Evolutionary conservation across 64 coral and sea anemone species (phyloP).

Genomic region (Porites lutea): DNA sequence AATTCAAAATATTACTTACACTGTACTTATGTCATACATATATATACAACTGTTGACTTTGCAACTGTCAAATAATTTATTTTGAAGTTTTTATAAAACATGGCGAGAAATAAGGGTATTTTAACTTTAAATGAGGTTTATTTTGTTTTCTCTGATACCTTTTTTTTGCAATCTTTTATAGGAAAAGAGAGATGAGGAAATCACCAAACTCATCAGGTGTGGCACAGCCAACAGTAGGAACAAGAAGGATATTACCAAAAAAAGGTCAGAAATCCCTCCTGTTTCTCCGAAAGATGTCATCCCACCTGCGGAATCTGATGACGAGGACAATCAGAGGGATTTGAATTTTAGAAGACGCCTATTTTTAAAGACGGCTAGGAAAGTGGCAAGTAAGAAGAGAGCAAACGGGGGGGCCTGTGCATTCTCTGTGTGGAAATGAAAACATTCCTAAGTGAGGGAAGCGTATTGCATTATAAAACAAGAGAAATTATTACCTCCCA

Average conservation of each 20-base stretch:
- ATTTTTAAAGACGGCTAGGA: not conserved
- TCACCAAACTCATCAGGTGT: not conserved
- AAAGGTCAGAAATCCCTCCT: not conserved
- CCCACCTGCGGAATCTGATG: not conserved
- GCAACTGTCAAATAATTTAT: no score
- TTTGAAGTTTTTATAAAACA: no score
- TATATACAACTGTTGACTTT: no score
- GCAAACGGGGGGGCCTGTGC: not conserved
- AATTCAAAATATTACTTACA: no score
- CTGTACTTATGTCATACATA: no score
- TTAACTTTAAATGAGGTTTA: no score
- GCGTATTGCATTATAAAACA: no score
- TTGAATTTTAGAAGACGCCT: not conserved
- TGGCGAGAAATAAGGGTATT: no score
- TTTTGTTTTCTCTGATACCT: no score
- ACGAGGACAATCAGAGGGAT: not conserved
- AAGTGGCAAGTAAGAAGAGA: not conserved
- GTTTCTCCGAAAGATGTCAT: not conserved
- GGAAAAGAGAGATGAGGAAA: not conserved
- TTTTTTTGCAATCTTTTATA: not conserved
- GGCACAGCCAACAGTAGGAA: not conserved
- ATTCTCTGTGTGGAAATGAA: no score
- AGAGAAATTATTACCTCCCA: no score
- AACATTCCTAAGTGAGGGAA: no score
- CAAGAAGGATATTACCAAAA: not conserved